phyloP scores from a whole-genome alignment of 2,113 vertebrate species.

The Tursiops truncatus region DNA sequence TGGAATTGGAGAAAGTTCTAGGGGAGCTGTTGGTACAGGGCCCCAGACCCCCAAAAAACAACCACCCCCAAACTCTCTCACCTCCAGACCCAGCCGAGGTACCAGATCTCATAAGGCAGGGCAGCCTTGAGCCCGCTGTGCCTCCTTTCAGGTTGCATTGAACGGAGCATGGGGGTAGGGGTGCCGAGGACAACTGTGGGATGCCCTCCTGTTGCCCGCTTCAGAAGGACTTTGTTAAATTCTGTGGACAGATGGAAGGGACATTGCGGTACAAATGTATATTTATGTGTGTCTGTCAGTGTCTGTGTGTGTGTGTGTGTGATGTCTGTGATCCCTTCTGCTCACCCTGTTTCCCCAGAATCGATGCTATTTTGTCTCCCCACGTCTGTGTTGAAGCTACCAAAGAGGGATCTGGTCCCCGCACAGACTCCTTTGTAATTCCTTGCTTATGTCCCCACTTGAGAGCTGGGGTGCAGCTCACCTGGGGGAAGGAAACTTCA shows the following conservation, averaged over 20 bases:
- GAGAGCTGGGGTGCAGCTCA: neutral
- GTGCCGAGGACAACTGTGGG: neutral
- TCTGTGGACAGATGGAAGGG: slow-evolving; percentile 38
- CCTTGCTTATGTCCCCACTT: neutral
- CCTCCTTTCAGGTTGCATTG: neutral
- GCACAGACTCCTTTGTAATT: neutral
- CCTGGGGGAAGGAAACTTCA: neutral
- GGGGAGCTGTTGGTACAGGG: neutral
- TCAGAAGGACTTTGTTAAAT: slow-evolving; percentile 42
- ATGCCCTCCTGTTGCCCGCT: neutral
- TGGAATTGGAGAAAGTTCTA: slow-evolving; percentile 7
- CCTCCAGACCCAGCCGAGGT: neutral
- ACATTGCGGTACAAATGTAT: slow-evolving; percentile 64
- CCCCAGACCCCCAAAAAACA: neutral
- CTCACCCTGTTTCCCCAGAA: neutral
- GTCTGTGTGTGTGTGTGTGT: neutral
- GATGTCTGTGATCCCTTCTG: neutral
- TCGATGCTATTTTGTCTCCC: neutral
- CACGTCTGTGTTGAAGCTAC: slow-evolving; percentile 4
- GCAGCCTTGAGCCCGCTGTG: neutral
- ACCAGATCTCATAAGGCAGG: neutral
- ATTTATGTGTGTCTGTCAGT: slow-evolving; percentile 60
- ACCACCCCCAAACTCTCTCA: neutral
- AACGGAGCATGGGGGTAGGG: neutral
- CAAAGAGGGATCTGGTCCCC: neutral